Evolutionary conservation across 1,140 invertebrate species (phyloP), one percentile per base, ranked within the genome.

Genomic region (Apocrypta bakeri): DNA sequence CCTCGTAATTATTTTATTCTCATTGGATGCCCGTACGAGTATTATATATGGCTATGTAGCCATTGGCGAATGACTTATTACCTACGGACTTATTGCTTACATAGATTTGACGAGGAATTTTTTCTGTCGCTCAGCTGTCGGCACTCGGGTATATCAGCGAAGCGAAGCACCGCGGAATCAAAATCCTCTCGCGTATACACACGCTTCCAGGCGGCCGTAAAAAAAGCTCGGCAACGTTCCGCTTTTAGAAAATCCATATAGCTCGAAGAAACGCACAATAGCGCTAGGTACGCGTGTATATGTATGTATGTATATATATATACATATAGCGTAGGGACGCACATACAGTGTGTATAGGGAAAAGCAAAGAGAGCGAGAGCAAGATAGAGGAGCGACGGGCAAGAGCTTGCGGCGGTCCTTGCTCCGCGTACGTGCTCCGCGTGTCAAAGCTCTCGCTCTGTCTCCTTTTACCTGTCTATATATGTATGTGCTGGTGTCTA

Each of bases 361-460:
- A 24, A 77, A 71, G 37, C 74, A 82, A 79, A 82, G 64, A 85
- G 84, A 83, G 83, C 83, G 85, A 85, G 63, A 85, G 83, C 83
- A 82, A 83, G 85, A 85, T 64, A 69, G 79, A 76, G 79, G 82
- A 82, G 68, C 81, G 48, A 63, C 82, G 40, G 80, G 86, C 82
- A 85, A 82, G 89, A 92, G 90, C 91, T 92, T 92, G 91, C 90
- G 90, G 90, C 91, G 91, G 91, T 92, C 90, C 90, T 92, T 92
- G 91, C 91, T 90, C 91, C 87, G 88, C 87, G 91, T 91, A 92
- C 91, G 91, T 92, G 91, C 89, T 90, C 87, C 83, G 91, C 89
- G 89, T 92, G 89, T 88, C 88, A 92, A 92, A 91, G 89, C 87
- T 91, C 89, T 31, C 84, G 83, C 82, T 17, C 42, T 48, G 12